These are phyloP conservation scores for Parnassius apollo DNA, from an alignment of 2,888 invertebrate genomes.

Conservation along the genomic window DNA sequence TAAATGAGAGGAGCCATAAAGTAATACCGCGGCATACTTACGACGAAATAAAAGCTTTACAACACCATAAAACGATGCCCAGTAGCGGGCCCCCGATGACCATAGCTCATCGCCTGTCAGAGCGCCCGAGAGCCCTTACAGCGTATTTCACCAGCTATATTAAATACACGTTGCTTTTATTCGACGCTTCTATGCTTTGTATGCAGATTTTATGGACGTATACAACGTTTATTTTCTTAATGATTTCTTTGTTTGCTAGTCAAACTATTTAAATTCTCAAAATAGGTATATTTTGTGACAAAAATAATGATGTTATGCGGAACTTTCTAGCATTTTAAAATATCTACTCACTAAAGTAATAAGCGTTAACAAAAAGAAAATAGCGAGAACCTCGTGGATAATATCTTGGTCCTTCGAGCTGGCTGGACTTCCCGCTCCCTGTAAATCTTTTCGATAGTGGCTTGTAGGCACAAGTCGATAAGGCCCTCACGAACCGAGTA, in stretches of 20 bases:
- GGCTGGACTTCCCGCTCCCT: slow-evolving; percentile 52
- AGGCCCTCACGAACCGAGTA: slow-evolving; percentile 63
- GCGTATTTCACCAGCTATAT: slow-evolving; percentile 41
- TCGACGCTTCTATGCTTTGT: slow-evolving; percentile 48
- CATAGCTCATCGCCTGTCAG: slow-evolving; percentile 47
- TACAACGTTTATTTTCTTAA: slow-evolving; percentile 43
- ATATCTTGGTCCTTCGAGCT: slow-evolving; percentile 44
- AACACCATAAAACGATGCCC: slow-evolving; percentile 47
- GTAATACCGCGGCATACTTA: slow-evolving; percentile 21
- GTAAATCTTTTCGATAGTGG: slow-evolving; percentile 70
- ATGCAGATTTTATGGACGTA: slow-evolving; percentile 50
- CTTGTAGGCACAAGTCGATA: slow-evolving; percentile 56
- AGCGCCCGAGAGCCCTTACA: slow-evolving; percentile 36
- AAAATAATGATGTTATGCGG: too few relatives aligned
- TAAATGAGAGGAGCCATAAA: slow-evolving; percentile 21
- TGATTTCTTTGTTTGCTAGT: slow-evolving; percentile 6
- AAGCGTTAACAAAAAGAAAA: slow-evolving; percentile 21
- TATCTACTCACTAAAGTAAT: not conserved
- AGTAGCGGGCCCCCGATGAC: slow-evolving; percentile 39
- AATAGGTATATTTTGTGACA: too few relatives aligned
- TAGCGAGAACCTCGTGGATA: slow-evolving; percentile 47
- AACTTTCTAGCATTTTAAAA: too few relatives aligned
- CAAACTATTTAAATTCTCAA: too few relatives aligned
- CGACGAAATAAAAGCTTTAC: slow-evolving; percentile 29
- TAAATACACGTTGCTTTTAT: slow-evolving; percentile 56